A percentile compares a stretch with the other conserved stretches of the same genome.
These are phyloP conservation scores for Troides oblongomaculatus DNA, from an alignment of 2,888 invertebrate genomes.

Conservation along the genomic window DNA sequence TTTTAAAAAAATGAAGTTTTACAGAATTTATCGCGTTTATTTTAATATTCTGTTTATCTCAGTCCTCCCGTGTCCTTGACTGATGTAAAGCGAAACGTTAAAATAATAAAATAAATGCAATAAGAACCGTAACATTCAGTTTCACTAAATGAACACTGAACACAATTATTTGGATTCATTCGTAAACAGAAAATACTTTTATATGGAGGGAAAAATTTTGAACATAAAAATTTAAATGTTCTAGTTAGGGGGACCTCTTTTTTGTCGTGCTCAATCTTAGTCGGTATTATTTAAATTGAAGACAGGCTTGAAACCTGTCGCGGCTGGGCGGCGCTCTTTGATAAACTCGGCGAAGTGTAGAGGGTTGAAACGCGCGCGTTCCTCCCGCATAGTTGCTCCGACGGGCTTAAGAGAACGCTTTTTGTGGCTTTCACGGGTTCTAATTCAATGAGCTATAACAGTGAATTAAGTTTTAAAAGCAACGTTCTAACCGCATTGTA, in stretches of 20 bases:
- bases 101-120: too few relatives aligned
- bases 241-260: constrained; percentile 29
- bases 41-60: too few relatives aligned
- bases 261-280: constrained; percentile 30
- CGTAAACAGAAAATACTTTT: too few relatives aligned
- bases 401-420: constrained; percentile 12
- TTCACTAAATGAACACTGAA: too few relatives aligned
- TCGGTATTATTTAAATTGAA: constrained; percentile 38
- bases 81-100: too few relatives aligned
- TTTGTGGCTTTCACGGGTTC: constrained; percentile 22
- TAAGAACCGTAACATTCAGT: too few relatives aligned
- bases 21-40: too few relatives aligned
- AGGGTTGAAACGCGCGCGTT: constrained; percentile 35
- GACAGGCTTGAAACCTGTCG: constrained; percentile 34
- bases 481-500: neutral
- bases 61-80: too few relatives aligned
- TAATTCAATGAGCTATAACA: constrained; percentile 13
- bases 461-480: constrained; percentile 14
- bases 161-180: too few relatives aligned
- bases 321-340: constrained; percentile 37
- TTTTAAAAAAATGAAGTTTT: too few relatives aligned
- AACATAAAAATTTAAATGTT: neutral
- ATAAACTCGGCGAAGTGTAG: constrained; percentile 32
- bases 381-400: constrained; percentile 25
- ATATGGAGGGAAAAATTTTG: too few relatives aligned